phyloP scores from a whole-genome alignment of 53 echinoderm and acorn worm species.

The Echinarachnius parma region DNA sequence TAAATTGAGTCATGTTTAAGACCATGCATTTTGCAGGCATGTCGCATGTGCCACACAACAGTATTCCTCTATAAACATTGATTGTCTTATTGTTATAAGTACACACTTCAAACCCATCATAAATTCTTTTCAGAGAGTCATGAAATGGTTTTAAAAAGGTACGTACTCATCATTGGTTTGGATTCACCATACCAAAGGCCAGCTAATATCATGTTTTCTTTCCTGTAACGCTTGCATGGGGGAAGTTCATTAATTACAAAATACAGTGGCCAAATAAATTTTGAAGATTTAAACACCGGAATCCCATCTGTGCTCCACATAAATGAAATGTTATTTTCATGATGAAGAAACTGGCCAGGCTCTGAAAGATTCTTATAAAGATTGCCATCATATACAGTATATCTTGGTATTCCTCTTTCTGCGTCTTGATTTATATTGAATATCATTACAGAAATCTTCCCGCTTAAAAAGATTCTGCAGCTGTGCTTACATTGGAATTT shows the following conservation, averaged over 20 bases:
- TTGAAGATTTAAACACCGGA: constrained; percentile 9
- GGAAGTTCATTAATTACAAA: background rate
- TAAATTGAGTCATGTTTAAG: constrained; percentile 58
- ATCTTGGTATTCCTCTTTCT: background rate
- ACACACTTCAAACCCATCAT: background rate
- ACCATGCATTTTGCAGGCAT: constrained; percentile 52
- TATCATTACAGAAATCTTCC: constrained; percentile 31
- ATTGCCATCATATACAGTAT: constrained; percentile 44
- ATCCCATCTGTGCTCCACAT: constrained; percentile 49
- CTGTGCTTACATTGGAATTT: constrained; percentile 25
- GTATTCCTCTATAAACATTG: constrained; percentile 16
- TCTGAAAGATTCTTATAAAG: constrained; percentile 19
- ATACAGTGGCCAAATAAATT: constrained; percentile 7
- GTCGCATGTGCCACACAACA: constrained; percentile 56
- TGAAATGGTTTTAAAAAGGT: no score
- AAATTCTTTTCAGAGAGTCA: no score
- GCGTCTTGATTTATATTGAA: constrained; percentile 10
- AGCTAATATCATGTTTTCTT: background rate
- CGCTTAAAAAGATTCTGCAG: constrained; percentile 4
- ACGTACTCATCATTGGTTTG: background rate
- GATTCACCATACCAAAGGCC: background rate
- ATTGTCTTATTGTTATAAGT: constrained; percentile 7
- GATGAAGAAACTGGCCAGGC: background rate
- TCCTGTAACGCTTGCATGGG: background rate
- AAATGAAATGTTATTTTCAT: constrained; percentile 34